phyloP scores from a whole-genome alignment of 35 echinoderm and acorn worm genomes.

The Eucidaris tribuloides region DNA sequence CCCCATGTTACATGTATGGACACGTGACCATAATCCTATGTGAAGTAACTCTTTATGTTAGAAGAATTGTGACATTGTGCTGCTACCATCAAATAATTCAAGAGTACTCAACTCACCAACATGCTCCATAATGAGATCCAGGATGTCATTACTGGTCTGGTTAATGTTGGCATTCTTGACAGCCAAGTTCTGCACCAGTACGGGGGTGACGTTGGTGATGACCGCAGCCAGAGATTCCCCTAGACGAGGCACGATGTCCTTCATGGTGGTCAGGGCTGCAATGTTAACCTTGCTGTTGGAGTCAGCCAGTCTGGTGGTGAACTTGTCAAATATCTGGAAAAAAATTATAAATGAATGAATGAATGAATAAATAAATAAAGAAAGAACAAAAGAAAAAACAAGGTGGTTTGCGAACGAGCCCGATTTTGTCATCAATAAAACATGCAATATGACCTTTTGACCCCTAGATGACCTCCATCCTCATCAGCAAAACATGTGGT shows the following conservation, averaged over 20 bases:
- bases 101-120: constrained; percentile 99
- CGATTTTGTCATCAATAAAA: background rate
- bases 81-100: too few relatives aligned
- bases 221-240: constrained; percentile 72
- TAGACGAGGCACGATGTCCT: constrained; percentile 73
- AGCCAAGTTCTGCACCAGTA: constrained; percentile 72
- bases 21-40: too few relatives aligned
- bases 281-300: constrained; percentile 92
- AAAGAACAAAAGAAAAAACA: too few relatives aligned
- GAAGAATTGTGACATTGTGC: too few relatives aligned
- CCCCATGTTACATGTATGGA: too few relatives aligned
- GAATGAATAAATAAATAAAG: too few relatives aligned
- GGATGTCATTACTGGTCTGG: constrained; percentile 74
- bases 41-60: too few relatives aligned
- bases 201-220: constrained; percentile 44
- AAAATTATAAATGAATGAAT: too few relatives aligned
- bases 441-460: too few relatives aligned
- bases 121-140: constrained; percentile 86
- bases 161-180: constrained; percentile 85
- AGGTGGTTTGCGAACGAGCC: background rate
- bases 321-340: constrained; percentile 95
- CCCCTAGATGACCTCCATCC: too few relatives aligned
- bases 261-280: constrained; percentile 78
- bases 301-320: constrained; percentile 69
- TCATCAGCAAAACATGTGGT: too few relatives aligned